A percentile compares a stretch with the other conserved stretches of the same genome.
These are phyloP conservation scores for Galbula dea DNA, from an alignment of 2,113 vertebrate species.

Conservation along the genomic window DNA sequence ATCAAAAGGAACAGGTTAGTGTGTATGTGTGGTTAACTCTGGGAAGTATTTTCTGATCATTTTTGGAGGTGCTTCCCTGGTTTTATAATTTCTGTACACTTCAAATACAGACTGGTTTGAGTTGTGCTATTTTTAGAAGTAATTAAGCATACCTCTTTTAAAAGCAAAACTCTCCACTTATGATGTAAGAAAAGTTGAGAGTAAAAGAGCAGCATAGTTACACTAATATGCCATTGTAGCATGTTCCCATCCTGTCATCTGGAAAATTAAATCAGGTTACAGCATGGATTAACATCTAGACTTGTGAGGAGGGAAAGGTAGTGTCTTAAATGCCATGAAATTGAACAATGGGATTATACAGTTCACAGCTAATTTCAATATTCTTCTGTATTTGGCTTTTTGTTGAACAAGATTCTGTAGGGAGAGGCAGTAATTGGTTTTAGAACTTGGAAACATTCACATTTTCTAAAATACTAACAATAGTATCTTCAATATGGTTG, in stretches of 20 bases:
- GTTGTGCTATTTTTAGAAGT: neutral
- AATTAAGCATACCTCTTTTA: neutral
- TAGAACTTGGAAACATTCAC: neutral
- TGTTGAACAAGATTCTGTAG: slow-evolving; percentile 27
- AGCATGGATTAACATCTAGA: slow-evolving; percentile 74
- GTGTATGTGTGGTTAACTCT: neutral
- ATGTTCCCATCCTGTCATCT: slow-evolving; percentile 80
- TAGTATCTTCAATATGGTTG: neutral
- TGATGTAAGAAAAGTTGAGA: slow-evolving; percentile 25
- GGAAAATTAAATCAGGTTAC: slow-evolving; percentile 82
- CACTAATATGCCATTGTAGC: slow-evolving; percentile 56
- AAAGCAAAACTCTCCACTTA: neutral
- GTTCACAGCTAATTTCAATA: slow-evolving; percentile 74
- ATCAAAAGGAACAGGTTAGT: neutral
- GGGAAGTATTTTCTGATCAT: neutral
- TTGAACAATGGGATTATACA: slow-evolving; percentile 81
- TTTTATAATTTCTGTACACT: neutral
- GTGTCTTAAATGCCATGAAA: slow-evolving; percentile 85
- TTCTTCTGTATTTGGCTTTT: slow-evolving; percentile 64
- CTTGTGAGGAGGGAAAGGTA: slow-evolving; percentile 66
- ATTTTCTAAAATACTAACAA: neutral
- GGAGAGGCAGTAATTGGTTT: neutral
- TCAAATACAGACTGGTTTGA: neutral
- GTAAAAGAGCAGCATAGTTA: slow-evolving; percentile 65
- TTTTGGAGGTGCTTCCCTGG: neutral